These are phyloP conservation scores for Drosophila paranaensis DNA, from an alignment of 2,888 invertebrate genomes.

Conservation along the genomic window DNA sequence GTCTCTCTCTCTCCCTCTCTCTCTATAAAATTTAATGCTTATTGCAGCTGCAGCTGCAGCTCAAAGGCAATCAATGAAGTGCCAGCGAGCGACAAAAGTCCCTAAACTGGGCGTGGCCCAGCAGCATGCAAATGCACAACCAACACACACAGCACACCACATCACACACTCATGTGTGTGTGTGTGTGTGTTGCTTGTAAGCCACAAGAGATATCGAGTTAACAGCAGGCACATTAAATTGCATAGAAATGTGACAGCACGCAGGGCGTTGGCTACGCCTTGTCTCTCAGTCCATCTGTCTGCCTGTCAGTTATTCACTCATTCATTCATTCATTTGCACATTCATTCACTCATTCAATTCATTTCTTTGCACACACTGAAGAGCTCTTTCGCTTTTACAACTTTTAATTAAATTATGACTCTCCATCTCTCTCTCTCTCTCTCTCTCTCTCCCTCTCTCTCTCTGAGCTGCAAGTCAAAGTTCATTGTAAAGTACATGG, in stretches of 20 bases:
- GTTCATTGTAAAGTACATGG: background rate
- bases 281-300: background rate
- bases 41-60: conserved; percentile 50
- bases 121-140: conserved; percentile 35
- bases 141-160: conserved; percentile 1
- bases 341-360: conserved; percentile 17
- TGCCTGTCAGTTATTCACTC: conserved; percentile 5
- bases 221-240: conserved; percentile 54
- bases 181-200: conserved; percentile 5
- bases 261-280: conserved; percentile 41
- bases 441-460: background rate
- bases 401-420: conserved; percentile 62
- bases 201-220: conserved; percentile 54
- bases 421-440: background rate
- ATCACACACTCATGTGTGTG: background rate
- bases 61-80: conserved; percentile 75
- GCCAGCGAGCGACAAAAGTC: conserved; percentile 21
- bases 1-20: background rate
- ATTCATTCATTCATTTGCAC: conserved; percentile 2
- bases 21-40: conserved; percentile 51
- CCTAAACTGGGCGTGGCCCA: conserved; percentile 46
- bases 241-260: conserved; percentile 56
- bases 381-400: conserved; percentile 29
- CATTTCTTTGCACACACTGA: background rate
- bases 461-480: background rate